Percentiles rank a stretch among this genome's conserved stretches.
Conservation (phyloP, 2,888 invertebrate genomes). For the Alitta virens region DNA sequence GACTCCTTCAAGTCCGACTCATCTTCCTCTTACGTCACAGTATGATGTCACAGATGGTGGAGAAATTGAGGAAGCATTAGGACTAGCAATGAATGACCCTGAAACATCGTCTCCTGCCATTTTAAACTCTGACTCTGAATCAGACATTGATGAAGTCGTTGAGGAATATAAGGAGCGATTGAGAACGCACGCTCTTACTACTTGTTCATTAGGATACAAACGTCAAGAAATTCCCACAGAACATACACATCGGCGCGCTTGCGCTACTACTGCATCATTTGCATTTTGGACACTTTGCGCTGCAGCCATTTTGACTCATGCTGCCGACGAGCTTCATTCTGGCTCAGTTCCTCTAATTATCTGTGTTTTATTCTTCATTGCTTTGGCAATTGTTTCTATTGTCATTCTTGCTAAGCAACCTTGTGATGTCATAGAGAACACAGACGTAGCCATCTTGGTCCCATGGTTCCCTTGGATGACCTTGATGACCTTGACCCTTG, state of each 20-base stretch:
- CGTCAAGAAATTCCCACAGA: constrained; percentile 2
- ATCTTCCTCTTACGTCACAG: neutral
- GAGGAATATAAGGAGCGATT: constrained; percentile 15
- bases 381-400: neutral
- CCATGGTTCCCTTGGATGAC: neutral
- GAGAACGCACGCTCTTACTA: constrained; percentile 5
- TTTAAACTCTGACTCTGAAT: constrained; percentile 2
- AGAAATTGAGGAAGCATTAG: too few relatives aligned
- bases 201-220: neutral
- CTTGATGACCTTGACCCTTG: neutral
- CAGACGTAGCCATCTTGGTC: neutral
- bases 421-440: neutral
- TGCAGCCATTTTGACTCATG: neutral
- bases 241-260: neutral
- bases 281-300: neutral
- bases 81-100: too few relatives aligned
- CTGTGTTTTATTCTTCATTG: neutral
- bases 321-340: neutral
- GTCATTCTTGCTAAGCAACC: neutral
- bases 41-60: too few relatives aligned
- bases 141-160: constrained; percentile 15
- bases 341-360: neutral
- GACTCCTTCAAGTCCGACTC: neutral
- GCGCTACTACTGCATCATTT: neutral
- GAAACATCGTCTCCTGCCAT: too few relatives aligned